Percentiles rank a stretch among this genome's conserved stretches.
These are phyloP conservation scores for Pammene fasciana DNA, from an alignment of 2,888 invertebrate genomes.

Conservation along the genomic window DNA sequence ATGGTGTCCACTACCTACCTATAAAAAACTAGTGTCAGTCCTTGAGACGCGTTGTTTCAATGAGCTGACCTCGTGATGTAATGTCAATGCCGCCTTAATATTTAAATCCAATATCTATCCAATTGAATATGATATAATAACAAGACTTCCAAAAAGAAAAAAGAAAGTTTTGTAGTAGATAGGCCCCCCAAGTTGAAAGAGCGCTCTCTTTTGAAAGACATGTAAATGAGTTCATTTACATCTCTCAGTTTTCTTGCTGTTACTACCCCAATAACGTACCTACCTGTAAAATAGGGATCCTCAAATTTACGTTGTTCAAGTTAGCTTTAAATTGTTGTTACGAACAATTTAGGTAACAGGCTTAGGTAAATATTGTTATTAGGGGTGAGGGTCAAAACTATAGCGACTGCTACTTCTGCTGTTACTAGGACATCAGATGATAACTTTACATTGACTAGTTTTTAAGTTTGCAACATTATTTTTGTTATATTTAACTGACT, in stretches of 20 bases:
- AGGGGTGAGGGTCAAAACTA: not conserved
- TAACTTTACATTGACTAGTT: no score
- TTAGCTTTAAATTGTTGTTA: slow-evolving; percentile 12
- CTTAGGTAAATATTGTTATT: not conserved
- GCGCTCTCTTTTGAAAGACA: slow-evolving; percentile 54
- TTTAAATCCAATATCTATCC: slow-evolving; percentile 14
- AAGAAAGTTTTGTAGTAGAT: not conserved
- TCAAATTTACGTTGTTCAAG: slow-evolving; percentile 16
- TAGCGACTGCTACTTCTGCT: no score
- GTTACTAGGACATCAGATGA: no score
- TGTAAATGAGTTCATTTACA: slow-evolving; percentile 73
- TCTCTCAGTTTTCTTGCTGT: slow-evolving; percentile 54
- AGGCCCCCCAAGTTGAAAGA: slow-evolving; percentile 40
- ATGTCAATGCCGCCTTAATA: slow-evolving; percentile 28
- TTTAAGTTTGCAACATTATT: no score
- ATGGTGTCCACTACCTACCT: slow-evolving; percentile 16
- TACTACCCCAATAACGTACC: not conserved
- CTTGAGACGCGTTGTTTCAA: slow-evolving; percentile 18
- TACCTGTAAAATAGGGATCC: slow-evolving; percentile 10
- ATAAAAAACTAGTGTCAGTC: slow-evolving; percentile 14
- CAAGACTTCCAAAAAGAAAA: not conserved
- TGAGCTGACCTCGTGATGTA: slow-evolving; percentile 15
- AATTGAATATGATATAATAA: slow-evolving; percentile 2
- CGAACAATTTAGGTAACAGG: not conserved
- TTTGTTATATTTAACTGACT: no score